Conservation (phyloP, 1,140 invertebrate species). For the Pseudoatta argentina region DNA sequence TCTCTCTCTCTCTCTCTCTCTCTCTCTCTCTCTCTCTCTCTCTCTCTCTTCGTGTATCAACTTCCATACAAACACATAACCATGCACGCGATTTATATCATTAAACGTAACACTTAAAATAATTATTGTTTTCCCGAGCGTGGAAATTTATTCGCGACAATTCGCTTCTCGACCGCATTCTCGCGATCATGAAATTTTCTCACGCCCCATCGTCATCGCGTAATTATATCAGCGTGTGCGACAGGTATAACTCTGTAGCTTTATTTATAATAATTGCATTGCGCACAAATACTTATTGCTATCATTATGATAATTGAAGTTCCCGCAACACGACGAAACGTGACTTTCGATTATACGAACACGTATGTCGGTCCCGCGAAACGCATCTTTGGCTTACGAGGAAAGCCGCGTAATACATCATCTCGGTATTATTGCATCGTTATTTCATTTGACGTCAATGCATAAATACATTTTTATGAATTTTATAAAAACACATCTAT, state of each 20-base stretch:
- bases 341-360: constrained; percentile 43
- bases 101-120: not conserved
- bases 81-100: not conserved
- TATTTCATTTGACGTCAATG: constrained; percentile 21
- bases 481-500: not conserved
- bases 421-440: not conserved
- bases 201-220: constrained; percentile 32
- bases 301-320: constrained; percentile 56
- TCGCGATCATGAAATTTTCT: constrained; percentile 41
- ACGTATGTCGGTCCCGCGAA: constrained; percentile 2
- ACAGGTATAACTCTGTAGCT: constrained; percentile 5
- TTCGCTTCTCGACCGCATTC: not conserved
- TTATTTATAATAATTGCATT: constrained; percentile 40
- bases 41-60: not conserved
- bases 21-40: too few relatives aligned
- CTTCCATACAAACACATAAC: too few relatives aligned
- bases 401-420: not conserved
- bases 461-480: constrained; percentile 27
- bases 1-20: too few relatives aligned
- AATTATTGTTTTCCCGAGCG: not conserved
- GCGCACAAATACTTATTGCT: constrained; percentile 22
- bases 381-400: not conserved
- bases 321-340: constrained; percentile 22
- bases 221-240: constrained; percentile 51
- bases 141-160: constrained; percentile 26